A percentile compares a stretch with the other conserved stretches of the same genome.
Conservation (phyloP, 2,888 invertebrate genomes). For the Noctua janthina region DNA sequence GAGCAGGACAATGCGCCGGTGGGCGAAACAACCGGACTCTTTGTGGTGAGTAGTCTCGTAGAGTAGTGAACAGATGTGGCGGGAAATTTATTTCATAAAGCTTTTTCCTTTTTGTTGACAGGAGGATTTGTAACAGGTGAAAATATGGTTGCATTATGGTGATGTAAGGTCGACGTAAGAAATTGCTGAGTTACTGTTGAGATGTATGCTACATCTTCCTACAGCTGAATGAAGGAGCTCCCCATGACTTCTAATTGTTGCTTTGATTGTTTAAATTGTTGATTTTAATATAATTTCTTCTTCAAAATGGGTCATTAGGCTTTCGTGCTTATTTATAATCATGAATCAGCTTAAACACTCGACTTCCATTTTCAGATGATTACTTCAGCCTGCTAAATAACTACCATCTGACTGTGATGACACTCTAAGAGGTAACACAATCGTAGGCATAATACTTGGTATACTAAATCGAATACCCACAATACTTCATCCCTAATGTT, state of each 20-base stretch:
- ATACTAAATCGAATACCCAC: background rate
- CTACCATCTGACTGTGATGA: background rate
- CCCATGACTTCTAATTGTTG: background rate
- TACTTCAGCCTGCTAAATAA: background rate
- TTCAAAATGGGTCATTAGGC: background rate
- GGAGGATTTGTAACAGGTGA: background rate
- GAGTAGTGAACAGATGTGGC: conserved; percentile 68
- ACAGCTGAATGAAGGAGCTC: background rate
- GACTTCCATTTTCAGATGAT: background rate
- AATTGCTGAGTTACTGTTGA: background rate
- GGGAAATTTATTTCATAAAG: background rate
- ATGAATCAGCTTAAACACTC: background rate
- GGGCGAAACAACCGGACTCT: conserved; percentile 85
- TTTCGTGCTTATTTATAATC: background rate
- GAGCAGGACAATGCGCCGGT: conserved; percentile 83
- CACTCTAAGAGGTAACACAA: conserved; percentile 15
- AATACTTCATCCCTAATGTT: conserved; percentile 65
- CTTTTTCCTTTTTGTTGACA: background rate
- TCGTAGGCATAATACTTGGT: conserved; percentile 37
- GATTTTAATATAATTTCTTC: background rate
- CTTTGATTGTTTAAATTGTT: background rate
- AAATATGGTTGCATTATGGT: background rate
- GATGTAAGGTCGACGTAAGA: background rate
- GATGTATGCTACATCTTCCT: background rate
- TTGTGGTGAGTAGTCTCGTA: conserved; percentile 78